Evolutionary conservation across 2,113 vertebrate genomes (phyloP), one percentile per base, ranked within the genome.

Genomic region (Axis porcinus): DNA sequence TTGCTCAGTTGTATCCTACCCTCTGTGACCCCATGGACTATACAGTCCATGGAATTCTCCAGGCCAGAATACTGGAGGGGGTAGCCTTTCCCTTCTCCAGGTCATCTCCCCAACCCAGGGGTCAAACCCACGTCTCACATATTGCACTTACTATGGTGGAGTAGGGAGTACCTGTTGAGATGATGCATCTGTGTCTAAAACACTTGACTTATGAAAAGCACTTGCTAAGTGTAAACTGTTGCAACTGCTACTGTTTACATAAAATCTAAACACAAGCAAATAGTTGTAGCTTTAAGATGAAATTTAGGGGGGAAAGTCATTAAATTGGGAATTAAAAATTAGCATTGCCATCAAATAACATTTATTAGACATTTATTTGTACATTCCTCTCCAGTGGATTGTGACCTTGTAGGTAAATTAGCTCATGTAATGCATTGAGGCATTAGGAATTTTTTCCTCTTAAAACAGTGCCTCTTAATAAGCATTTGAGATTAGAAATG

Each of bases 391-490:
- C 94, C 84, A 92, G 6, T 92, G 62, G 43, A 43, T 78, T 93
- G 50, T 97, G 70, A 96, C 95, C 92, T 95, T 91, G 23, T 83
- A 95, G 36, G 55, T 93, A 97, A 95, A 96, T 98, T 95, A 93
- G 70, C 33, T 97, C 94, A 76, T 28, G 50, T 81, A 88, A 89
- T 40, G 50, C 70, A 67, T 27, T 93, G 82, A 98, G 86, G 78
- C 86, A 91, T 96, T 88, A 89, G 89, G 43, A 96, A 74, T 81
- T 83, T 67, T 93, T 60, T 12, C 54, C 36, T 93, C 82, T 70
- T 97, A 67, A 97, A 94, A 93, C 45, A 76, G 57, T 58, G 64
- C 57, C 74, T 97, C 57, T 91, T 95, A 92, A 96, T 85, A 95
- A 97, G 40, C 47, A 97, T 96, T 76, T 58, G 82, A 88, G 40